Evolutionary conservation across 2,113 vertebrate species (phyloP), one percentile per base, ranked within the genome.

Genomic region (Rhodinocichla rosea): DNA sequence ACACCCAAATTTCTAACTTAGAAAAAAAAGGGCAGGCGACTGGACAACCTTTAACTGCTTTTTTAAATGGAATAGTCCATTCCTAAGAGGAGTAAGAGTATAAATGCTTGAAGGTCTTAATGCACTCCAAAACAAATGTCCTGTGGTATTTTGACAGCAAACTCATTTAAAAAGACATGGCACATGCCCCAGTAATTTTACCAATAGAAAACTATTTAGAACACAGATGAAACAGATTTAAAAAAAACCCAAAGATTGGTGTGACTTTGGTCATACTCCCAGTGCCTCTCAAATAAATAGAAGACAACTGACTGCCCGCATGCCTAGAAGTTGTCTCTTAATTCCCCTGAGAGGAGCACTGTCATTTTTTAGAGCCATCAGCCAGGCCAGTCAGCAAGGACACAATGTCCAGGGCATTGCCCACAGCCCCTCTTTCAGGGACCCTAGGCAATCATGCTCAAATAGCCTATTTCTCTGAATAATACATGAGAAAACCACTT

Each of bases 401-500:
- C 5, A 4, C 7, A 35, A 44, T 42, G 56, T 22, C 52, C 60
- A 47, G 20, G 0, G 3, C 40, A 39, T 1, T 60, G 90, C 73
- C 50, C 52, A 45, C 3, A 89, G 57, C 52, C 76, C 57, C 49
- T 67, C 77, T 88, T 64, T 62, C 69, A 88, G 49, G 23, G 44
- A 73, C 92, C 65, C n/a, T 33, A 37, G 89, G 92, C 95, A 96
- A 81, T 78, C 81, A 63, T 33, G 90, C 79, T 92, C 78, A 93
- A 82, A 76, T 50, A 83, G 67, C 65, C 4, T 60, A 78, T 70
- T 88, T 80, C 76, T 65, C 56, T 96, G 71, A 97, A 97, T 96
- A 95, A 97, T 96, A 79, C 30, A 97, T 95, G 94, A 97, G 81
- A 85, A 96, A 96, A 79, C 78, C 95, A 96, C 74, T 95, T 97